Percentiles rank a stretch among this genome's conserved stretches.
Evolutionary conservation across 2,113 vertebrate genomes (phyloP).

Genomic region (Strigops habroptila): DNA sequence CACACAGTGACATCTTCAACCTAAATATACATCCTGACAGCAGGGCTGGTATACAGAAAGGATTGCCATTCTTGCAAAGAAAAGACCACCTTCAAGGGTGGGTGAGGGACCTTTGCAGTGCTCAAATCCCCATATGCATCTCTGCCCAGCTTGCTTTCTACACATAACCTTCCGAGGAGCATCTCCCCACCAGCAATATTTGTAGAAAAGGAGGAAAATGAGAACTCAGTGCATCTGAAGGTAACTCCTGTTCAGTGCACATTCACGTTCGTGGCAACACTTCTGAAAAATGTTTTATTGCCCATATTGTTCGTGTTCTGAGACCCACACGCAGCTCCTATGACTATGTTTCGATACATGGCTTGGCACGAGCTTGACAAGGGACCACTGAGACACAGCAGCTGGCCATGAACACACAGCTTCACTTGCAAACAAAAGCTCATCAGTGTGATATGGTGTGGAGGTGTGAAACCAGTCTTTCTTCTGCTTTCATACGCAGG

Average conservation of each 20-base stretch:
- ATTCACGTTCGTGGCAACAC: accelerated
- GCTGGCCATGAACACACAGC: accelerated
- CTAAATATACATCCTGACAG: not conserved
- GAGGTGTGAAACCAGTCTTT: accelerated
- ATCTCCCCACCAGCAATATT: not conserved
- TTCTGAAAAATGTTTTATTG: not conserved
- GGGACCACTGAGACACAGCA: accelerated
- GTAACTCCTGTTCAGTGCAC: not conserved
- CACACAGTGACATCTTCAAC: not conserved
- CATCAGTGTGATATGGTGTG: accelerated
- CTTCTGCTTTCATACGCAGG: not conserved
- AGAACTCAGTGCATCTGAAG: not conserved
- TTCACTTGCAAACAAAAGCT: not conserved
- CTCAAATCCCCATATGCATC: not conserved
- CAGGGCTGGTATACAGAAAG: not conserved
- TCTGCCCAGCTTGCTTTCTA: not conserved
- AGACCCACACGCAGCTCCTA: accelerated
- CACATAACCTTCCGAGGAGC: not conserved
- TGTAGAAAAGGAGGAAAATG: not conserved
- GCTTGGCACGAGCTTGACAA: not conserved
- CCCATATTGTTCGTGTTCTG: accelerated
- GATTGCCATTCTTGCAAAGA: accelerated
- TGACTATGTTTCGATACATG: not conserved
- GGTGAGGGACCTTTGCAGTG: not conserved
- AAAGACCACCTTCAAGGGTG: not conserved